phyloP scores from a whole-genome alignment of 1,140 invertebrate species.

The Hyphantria cunea region DNA sequence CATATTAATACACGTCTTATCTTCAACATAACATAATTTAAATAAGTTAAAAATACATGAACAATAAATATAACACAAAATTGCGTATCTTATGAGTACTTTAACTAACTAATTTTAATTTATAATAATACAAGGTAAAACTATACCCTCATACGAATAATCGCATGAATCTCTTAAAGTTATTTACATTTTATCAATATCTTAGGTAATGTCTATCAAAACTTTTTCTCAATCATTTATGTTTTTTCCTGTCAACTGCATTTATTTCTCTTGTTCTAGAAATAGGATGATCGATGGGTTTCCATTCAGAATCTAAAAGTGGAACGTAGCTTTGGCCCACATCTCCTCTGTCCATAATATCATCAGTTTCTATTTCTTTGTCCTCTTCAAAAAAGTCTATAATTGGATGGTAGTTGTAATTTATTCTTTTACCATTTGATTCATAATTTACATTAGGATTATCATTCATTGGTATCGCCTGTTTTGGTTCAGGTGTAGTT shows the following conservation, averaged over 20 bases:
- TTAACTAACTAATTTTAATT: slow-evolving; percentile 2
- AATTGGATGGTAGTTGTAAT: slow-evolving; percentile 93
- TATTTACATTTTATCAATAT: slow-evolving; percentile 12
- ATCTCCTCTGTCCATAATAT: slow-evolving; percentile 73
- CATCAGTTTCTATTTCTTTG: slow-evolving; percentile 49
- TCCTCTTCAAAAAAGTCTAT: slow-evolving; percentile 89
- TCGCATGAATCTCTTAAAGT: slow-evolving; percentile 17
- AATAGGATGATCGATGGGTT: slow-evolving; percentile 67
- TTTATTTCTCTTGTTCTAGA: slow-evolving; percentile 47
- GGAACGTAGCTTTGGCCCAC: slow-evolving; percentile 50
- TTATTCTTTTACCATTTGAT: slow-evolving; percentile 82
- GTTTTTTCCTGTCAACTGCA: slow-evolving; percentile 52
- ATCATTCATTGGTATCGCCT: slow-evolving; percentile 43
- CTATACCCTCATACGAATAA: slow-evolving; percentile 13
- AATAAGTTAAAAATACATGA: slow-evolving; percentile 47
- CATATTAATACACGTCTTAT: slow-evolving; percentile 43
- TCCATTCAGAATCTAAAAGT: slow-evolving; percentile 70
- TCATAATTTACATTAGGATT: slow-evolving; percentile 44
- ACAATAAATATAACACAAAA: slow-evolving; percentile 29
- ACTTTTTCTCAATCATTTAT: slow-evolving; percentile 27
- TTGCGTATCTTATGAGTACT: slow-evolving; percentile 9
- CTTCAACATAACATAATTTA: slow-evolving; percentile 44
- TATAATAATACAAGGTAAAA: slow-evolving; percentile 13
- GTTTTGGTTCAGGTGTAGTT: slow-evolving; percentile 41
- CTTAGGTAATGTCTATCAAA: slow-evolving; percentile 7